Base-by-base conservation (phyloP, 2,888 invertebrate species). In the Ichneumoninae sp. region DNA sequence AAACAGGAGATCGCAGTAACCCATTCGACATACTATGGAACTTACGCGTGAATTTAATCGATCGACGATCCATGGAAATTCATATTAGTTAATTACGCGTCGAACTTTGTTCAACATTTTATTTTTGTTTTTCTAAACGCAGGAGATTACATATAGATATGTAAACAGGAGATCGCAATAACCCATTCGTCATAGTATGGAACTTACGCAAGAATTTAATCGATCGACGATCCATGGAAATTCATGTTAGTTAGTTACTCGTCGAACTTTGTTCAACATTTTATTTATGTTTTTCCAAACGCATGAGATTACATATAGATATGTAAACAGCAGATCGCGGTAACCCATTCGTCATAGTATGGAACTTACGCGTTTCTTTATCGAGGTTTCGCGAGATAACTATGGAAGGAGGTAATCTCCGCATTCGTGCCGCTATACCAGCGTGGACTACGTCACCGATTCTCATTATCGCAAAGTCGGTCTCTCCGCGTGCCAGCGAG, bases 381-480 rank as follows among this genome's bases (percentile, higher is more conserved):
- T 69, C 22, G 13, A 54, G 22, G 40, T 47, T 22, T 44, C 10
- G 19, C 68, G 22, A 68, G 10, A 13, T 19, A 22, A 26, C 5
- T 68, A 40, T 66, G 6, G 22, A 22, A n/a, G 30, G 33, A 40
- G 19, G 33, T 36, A 65, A 40, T 65, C 33, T 65, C 7, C 7
- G 36, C 36, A 65, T 2, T 33, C 19, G 30, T 36, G 33, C 6
- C 7, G 40, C 40, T 40, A 19, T 44, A 30, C 22, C 50, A 16
- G 33, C 52, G 54, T n/a, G 30, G 40, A 74, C 26, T 19, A 74
- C 80, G 74, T 81, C 80, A 81, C 57, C 68, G 73, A 68, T 74
- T 73, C 54, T 81, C 54, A 57, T 81, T 68, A 66, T 68, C 68
- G 33, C 47, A 66, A 50, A 74, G 54, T 19, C 19, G 54, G 6